A percentile compares a stretch with the other conserved stretches of the same genome.
These are phyloP conservation scores for Cybosia mesomella DNA, from an alignment of 2,888 invertebrate species.

Conservation along the genomic window DNA sequence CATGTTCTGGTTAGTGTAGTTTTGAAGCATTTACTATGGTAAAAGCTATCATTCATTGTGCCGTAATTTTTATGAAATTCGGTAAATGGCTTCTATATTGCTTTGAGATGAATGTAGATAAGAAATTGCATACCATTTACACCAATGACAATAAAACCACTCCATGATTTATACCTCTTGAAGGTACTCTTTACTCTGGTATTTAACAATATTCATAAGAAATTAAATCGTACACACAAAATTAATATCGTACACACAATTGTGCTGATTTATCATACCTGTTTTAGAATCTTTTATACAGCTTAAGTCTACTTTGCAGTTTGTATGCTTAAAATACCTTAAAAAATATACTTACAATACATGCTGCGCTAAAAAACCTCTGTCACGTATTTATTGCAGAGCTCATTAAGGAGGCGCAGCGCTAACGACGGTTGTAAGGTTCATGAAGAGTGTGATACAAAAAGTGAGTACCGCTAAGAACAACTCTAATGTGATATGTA, in stretches of 20 bases:
- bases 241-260: no score
- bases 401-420: constrained; percentile 4
- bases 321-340: background rate
- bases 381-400: constrained; percentile 1
- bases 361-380: background rate
- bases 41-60: background rate
- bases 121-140: no score
- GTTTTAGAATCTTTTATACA: background rate
- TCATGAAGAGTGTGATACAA: constrained; percentile 4
- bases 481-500: background rate
- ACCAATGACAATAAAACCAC: no score
- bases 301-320: background rate
- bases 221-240: no score
- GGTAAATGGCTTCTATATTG: background rate
- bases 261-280: background rate
- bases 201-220: no score
- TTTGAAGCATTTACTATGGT: background rate
- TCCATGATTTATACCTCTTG: no score
- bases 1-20: background rate
- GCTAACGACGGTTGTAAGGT: background rate
- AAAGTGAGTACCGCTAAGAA: background rate
- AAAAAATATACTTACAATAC: background rate
- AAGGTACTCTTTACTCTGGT: no score
- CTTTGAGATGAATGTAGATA: background rate
- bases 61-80: background rate